Evolutionary conservation across 2,113 vertebrate species (phyloP), one percentile per base, ranked within the genome.

Genomic region (Hystrix brachyura): DNA sequence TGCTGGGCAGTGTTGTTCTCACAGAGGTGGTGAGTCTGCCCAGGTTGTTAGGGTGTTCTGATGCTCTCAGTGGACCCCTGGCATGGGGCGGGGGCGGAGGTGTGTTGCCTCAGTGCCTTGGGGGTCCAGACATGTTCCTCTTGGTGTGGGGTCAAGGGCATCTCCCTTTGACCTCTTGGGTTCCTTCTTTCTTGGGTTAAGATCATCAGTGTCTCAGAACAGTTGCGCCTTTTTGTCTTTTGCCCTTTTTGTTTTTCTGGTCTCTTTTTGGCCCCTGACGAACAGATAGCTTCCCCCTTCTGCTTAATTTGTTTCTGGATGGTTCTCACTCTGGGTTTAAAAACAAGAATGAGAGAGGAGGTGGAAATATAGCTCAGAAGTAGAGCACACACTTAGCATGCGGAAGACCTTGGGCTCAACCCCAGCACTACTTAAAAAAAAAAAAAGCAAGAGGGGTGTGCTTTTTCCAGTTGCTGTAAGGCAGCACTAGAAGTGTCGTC

Each of bases 61-160:
- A 7, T 43, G 25, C 15, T 29, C 46, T 10, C 19, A 1, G 4
- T 48, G 14, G 46, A 23, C 29, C 19, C 18, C 0, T 0, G 1
- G 74, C 81, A 78, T 6, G 14, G 67, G 46, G 17, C 55, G 38
- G 29, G 65, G 14, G 27, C 32, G n/a, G 69, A 48, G 5, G 25
- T 25, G 25, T 38, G 25, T 38, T 15, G 25, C 27, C 5, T 5
- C 7, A 48, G 43, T 59, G 5, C 34, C 2, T 27, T n/a, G 72
- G 18, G 38, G 29, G 21, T 46, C 43, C 15, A 46, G 48, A 8
- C 0, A 5, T 25, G n/a, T 14, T 32, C n/a, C 23, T 80, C n/a
- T 43, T 72, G 34, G 32, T 14, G 2, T 2, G 51, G 48, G 80
- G 59, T 25, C 32, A 15, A 29, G 12, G 43, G 11, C 12, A 62